phyloP scores from a whole-genome alignment of 1,140 invertebrate species.

The Pogonognathellus flavescens region DNA sequence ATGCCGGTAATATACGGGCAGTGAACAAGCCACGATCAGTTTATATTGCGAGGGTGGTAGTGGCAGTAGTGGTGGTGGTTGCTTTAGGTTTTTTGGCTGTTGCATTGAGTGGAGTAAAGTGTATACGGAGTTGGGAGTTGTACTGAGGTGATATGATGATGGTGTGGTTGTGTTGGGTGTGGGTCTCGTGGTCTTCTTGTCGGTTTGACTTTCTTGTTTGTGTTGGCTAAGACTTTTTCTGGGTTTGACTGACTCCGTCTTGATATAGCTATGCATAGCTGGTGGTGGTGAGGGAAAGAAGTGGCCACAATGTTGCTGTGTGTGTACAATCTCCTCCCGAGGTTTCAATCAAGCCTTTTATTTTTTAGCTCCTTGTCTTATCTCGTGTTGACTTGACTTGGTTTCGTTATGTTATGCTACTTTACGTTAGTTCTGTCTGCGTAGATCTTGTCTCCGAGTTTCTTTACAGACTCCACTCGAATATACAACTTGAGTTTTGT shows the following conservation, averaged over 20 bases:
- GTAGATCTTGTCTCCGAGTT: slow-evolving; percentile 25
- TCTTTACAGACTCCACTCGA: slow-evolving; percentile 14
- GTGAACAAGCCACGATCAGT: not conserved
- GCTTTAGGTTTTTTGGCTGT: not conserved
- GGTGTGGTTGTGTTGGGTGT: slow-evolving; percentile 5
- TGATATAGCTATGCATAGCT: too few relatives aligned
- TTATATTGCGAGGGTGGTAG: slow-evolving; percentile 21
- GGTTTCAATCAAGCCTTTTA: slow-evolving; percentile 43
- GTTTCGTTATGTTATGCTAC: not conserved
- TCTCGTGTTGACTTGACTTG: not conserved
- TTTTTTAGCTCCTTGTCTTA: slow-evolving; percentile 13
- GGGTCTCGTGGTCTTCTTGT: slow-evolving; percentile 1
- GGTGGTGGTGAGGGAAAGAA: not conserved
- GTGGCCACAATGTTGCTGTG: not conserved
- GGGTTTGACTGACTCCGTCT: not conserved
- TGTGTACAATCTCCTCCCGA: slow-evolving; percentile 16
- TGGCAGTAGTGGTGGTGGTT: not conserved
- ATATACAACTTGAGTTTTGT: slow-evolving; percentile 35
- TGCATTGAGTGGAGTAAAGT: not conserved
- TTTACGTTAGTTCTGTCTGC: not conserved
- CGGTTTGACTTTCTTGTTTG: slow-evolving; percentile 24
- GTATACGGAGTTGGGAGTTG: not conserved
- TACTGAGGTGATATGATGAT: not conserved
- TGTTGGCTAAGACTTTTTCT: not conserved
- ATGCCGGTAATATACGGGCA: not conserved